Evolutionary conservation across 2,797 vertebrate species (phyloP).

Genomic region (Pseudochirops cupreus): DNA sequence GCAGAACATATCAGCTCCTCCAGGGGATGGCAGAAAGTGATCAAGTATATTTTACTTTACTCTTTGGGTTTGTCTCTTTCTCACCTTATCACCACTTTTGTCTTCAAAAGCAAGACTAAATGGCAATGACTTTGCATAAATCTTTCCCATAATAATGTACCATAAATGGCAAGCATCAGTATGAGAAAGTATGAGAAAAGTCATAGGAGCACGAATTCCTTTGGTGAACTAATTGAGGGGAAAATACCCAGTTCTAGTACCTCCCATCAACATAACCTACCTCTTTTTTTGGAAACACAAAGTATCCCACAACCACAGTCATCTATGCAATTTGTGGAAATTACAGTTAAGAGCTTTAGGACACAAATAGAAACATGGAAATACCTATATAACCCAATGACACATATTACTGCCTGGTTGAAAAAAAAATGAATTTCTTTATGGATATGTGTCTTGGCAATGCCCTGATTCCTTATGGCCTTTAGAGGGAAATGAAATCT

Average conservation of each 20-base stretch:
- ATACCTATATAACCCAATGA: neutral
- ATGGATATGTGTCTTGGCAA: neutral
- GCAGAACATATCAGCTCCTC: neutral
- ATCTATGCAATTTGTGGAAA: slow-evolving; percentile 5
- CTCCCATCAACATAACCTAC: neutral
- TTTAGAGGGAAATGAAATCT: neutral
- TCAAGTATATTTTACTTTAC: neutral
- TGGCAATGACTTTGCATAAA: neutral
- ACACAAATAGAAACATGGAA: neutral
- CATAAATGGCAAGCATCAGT: neutral
- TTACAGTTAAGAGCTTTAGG: neutral
- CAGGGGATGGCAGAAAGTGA: neutral
- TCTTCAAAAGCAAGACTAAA: neutral
- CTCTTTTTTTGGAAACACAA: neutral
- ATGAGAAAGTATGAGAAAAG: neutral
- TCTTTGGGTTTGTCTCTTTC: neutral
- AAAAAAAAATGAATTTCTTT: neutral
- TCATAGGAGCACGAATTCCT: neutral
- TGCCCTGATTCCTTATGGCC: neutral
- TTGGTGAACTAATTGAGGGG: neutral
- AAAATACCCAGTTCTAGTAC: neutral
- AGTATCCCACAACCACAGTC: slow-evolving; percentile 4
- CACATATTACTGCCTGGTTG: neutral
- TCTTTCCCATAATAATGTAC: neutral
- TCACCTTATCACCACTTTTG: neutral